phyloP scores from a whole-genome alignment of 2,888 invertebrate species.

The Xestia c-nigrum region DNA sequence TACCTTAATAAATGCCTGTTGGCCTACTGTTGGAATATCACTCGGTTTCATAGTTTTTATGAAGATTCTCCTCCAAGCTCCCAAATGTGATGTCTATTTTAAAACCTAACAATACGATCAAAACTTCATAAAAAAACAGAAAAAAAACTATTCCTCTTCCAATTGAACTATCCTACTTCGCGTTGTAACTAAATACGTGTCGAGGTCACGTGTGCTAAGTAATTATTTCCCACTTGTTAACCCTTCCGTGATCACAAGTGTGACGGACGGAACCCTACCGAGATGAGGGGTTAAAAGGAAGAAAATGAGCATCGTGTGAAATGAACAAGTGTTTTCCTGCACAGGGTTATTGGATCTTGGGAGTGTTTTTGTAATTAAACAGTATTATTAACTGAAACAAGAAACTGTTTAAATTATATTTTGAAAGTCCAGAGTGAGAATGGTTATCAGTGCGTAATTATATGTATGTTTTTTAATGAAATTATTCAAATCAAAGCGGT shows the following conservation, averaged over 20 bases:
- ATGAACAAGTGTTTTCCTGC: conserved; percentile 21
- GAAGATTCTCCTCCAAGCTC: neutral
- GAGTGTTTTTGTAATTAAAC: conserved; percentile 4
- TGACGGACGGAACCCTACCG: conserved; percentile 33
- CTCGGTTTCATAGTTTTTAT: no score
- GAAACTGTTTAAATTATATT: neutral
- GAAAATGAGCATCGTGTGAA: conserved; percentile 33
- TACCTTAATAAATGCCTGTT: neutral
- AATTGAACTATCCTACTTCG: neutral
- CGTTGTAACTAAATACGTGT: conserved; percentile 11
- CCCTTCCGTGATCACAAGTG: conserved; percentile 30
- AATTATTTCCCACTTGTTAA: conserved; percentile 53
- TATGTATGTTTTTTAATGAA: no score
- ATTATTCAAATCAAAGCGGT: no score
- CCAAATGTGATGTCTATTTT: neutral
- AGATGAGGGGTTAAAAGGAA: conserved; percentile 40
- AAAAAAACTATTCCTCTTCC: neutral
- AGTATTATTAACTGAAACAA: neutral
- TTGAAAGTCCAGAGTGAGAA: neutral
- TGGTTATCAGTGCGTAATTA: neutral
- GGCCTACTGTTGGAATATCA: neutral
- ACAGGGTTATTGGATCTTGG: neutral
- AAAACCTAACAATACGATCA: neutral
- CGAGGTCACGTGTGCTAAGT: conserved; percentile 18
- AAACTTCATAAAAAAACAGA: neutral